Evolutionary conservation across 2,113 vertebrate genomes (phyloP), one percentile per base, ranked within the genome.

Genomic region (Scomber scombrus): DNA sequence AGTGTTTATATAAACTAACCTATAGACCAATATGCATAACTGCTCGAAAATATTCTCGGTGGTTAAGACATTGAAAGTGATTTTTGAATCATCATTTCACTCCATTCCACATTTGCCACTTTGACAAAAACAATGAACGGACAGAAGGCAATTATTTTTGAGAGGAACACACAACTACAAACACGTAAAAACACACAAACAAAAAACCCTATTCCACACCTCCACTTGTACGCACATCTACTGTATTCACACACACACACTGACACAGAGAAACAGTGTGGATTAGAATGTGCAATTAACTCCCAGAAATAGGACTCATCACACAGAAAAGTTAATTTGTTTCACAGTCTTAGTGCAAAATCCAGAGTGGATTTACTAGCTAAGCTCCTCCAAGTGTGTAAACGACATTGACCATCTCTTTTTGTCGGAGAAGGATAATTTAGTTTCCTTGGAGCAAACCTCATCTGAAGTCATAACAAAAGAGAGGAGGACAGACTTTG

Each of bases 371-470:
- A 78, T 88, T 82, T 71, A 80, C 76, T 47, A 63, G 86, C 86
- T 80, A 66, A 87, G 84, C 85, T 80, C 80, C 80, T 88, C 71
- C 63, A 9, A 88, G 87, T 88, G 83, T 84, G 78, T 80, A 85
- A 84, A 84, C 82, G 55, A 81, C 82, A 85, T 52, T 88, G 89
- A 87, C 88, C 88, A 88, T 87, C 84, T 91, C 72, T 84, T 75
- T 86, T 86, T 65, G 67, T 52, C 70, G 63, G 29, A 76, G 83
- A 73, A 90, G 85, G 73, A 91, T 94, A 88, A 94, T 94, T 91
- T 93, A 77, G 84, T 88, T 94, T 92, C 90, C 91, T 91, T n/a
- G 71, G 65, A 94, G 87, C 90, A 51, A 92, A 89, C 89, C 80
- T 85, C 80, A 88, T 85, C 82, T 89, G 70, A 90, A 88, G 89